phyloP scores from a whole-genome alignment of 2,888 invertebrate genomes.

The Danaus chrysippus region DNA sequence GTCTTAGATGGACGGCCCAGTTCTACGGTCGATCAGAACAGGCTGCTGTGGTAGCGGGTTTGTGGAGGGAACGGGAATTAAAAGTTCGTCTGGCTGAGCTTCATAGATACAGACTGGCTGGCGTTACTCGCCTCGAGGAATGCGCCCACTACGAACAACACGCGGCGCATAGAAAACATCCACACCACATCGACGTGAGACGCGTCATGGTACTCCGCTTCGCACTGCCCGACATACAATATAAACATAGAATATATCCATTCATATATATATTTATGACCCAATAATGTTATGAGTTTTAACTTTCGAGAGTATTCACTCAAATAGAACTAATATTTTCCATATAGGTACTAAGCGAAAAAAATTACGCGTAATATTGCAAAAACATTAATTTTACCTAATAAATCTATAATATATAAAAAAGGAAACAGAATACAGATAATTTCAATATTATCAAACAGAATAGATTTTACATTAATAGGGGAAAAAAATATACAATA shows the following conservation, averaged over 20 bases:
- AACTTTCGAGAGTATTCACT: no score
- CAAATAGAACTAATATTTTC: no score
- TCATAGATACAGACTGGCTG: conserved; percentile 89
- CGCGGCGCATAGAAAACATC: conserved; percentile 80
- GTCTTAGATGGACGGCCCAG: conserved; percentile 91
- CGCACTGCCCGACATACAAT: conserved; percentile 26
- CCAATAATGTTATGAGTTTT: neutral
- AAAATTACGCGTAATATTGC: no score
- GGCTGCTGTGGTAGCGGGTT: conserved; percentile 85
- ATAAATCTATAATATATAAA: no score
- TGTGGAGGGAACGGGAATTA: conserved; percentile 91
- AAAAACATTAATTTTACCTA: no score
- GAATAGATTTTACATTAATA: no score
- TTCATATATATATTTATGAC: conserved; percentile 2
- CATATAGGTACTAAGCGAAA: no score
- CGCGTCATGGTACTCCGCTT: conserved; percentile 33
- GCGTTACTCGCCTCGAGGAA: conserved; percentile 90
- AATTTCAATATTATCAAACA: no score
- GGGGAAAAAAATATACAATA: no score
- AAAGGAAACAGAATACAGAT: no score
- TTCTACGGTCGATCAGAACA: conserved; percentile 93
- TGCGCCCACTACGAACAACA: conserved; percentile 93
- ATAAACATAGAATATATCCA: conserved; percentile 11
- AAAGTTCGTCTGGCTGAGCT: conserved; percentile 90
- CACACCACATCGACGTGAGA: conserved; percentile 82